Base-by-base conservation (phyloP, 2,888 invertebrate genomes). In the Neria commutata region DNA sequence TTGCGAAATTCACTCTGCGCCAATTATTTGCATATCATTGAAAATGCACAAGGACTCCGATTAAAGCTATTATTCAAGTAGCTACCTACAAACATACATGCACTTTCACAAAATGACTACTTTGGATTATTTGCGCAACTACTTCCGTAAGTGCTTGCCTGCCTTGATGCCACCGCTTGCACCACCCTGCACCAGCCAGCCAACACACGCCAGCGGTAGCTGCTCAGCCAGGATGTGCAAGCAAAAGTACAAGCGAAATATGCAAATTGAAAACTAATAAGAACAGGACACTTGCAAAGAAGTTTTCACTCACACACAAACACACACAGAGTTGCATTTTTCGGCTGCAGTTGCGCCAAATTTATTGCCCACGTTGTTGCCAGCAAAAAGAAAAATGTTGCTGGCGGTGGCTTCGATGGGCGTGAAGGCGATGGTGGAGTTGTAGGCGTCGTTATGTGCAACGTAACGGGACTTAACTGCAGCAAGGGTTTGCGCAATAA, bases 211-310 rank as follows among this genome's bases (percentile, higher is more conserved):
- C 11, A 8, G 29, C 29, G 5, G 29, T 29, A 29, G 29, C 11
- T 5, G 11, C 11, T 29, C 11, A 8, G 29, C 3, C 37, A n/a
- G n/a, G n/a, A 37, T 37, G 37, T 37, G 8, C 37, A 37, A n/a
- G n/a, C 8, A 37, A 10, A 37, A 37, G n/a, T 11, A n/a, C 37
- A 37, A n/a, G n/a, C 37, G n/a, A 37, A 37, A 37, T 42, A 42
- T 42, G 42, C 42, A 42, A 42, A 42, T 42, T 42, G 42, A 21
- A 42, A 42, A 42, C 42, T 42, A 42, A 42, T 42, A 42, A 42
- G 19, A 42, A 37, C 37, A 37, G 37, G 4, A 5, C 11, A 5
- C 29, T 11, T 8, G 29, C 5, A 29, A 5, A 29, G 29, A 29
- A 29, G 29, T 11, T 29, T 11, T 29, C 29, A 11, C 29, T 8